Conservation (phyloP, 2,113 vertebrate species). For the Canis aureus region DNA sequence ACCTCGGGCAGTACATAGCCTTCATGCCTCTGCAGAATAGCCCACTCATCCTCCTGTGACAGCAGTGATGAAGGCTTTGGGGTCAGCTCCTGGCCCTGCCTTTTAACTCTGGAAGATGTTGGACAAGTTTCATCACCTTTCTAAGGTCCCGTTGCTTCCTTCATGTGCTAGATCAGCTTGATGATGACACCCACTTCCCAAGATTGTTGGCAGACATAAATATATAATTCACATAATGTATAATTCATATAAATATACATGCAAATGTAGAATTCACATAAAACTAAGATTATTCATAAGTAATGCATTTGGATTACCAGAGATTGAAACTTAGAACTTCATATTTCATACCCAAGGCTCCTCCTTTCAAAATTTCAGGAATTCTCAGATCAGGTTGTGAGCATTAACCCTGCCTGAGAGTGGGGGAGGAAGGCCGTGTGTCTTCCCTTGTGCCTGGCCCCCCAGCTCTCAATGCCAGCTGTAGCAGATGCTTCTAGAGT, state of each 20-base stretch:
- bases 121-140: background rate
- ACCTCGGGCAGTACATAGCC: background rate
- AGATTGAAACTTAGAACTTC: background rate
- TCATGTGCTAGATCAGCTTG: background rate
- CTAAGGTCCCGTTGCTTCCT: background rate
- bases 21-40: background rate
- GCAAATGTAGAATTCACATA: background rate
- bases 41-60: background rate
- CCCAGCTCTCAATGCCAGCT: background rate
- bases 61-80: background rate
- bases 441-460: background rate
- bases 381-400: background rate
- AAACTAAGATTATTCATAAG: background rate
- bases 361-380: background rate
- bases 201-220: background rate
- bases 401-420: background rate
- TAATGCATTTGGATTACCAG: background rate
- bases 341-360: background rate
- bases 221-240: background rate
- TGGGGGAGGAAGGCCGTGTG: background rate
- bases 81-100: background rate
- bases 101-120: background rate
- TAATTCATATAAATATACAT: background rate
- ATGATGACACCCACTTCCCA: background rate
- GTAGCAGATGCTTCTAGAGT: background rate